Evolutionary conservation across 1,140 invertebrate species (phyloP).

Genomic region (Pseudomyrmex dendroicus): DNA sequence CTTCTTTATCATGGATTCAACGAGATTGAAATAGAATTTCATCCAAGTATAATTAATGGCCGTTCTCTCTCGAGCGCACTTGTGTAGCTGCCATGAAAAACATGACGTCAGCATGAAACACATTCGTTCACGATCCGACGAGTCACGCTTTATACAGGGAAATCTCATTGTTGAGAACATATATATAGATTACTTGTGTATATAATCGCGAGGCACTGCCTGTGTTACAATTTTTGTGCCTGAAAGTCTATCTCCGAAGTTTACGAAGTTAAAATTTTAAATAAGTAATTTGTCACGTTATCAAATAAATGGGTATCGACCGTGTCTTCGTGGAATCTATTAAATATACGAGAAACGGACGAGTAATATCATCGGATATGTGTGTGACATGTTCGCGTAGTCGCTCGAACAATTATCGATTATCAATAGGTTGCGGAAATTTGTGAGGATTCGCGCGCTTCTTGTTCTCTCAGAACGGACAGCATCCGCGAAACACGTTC

Average conservation of each 20-base stretch:
- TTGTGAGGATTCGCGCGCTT: no score
- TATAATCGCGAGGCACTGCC: not conserved
- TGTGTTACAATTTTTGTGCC: constrained; percentile 20
- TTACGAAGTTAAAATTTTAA: not conserved
- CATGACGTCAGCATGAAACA: constrained; percentile 50
- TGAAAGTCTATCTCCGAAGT: not conserved
- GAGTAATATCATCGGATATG: no score
- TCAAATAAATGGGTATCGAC: not conserved
- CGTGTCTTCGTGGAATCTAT: no score
- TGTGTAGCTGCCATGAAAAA: constrained; percentile 53
- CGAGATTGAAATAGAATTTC: constrained; percentile 42
- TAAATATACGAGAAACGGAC: no score
- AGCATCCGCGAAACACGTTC: no score
- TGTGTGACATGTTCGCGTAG: no score
- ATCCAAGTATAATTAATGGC: constrained; percentile 46
- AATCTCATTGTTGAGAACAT: constrained; percentile 38
- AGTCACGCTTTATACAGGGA: constrained; percentile 49
- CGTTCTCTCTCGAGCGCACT: constrained; percentile 23
- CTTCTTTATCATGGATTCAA: constrained; percentile 42
- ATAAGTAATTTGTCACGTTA: not conserved
- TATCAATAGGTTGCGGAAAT: no score
- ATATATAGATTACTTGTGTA: not conserved
- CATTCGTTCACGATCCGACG: constrained; percentile 38
- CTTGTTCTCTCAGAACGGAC: no score
- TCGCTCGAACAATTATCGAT: no score